Conservation (phyloP, 2,113 vertebrate genomes). For the Tachycineta bicolor region DNA sequence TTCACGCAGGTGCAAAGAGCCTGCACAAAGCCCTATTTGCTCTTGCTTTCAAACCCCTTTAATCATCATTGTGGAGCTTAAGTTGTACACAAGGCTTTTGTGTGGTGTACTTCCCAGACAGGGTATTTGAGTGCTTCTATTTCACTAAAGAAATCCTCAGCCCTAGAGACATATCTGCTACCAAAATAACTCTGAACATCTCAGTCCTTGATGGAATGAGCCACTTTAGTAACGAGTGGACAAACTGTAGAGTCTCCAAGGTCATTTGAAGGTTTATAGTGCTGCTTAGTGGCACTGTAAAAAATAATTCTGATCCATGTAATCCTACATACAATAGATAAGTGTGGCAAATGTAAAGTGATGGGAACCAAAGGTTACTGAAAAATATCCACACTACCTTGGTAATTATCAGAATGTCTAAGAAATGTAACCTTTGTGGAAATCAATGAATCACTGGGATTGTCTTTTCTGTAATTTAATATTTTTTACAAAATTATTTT, state of each 20-base stretch:
- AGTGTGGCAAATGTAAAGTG: not conserved
- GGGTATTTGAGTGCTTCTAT: not conserved
- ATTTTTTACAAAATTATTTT: not conserved
- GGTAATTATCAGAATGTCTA: slow-evolving; percentile 7
- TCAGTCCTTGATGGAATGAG: not conserved
- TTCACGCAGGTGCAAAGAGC: slow-evolving; percentile 46
- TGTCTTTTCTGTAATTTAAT: not conserved
- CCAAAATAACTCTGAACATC: slow-evolving; percentile 21
- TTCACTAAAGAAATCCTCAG: not conserved
- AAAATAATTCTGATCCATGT: not conserved
- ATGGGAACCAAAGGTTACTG: not conserved
- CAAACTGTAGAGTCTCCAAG: not conserved
- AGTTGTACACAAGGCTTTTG: not conserved
- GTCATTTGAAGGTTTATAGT: not conserved
- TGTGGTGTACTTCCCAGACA: not conserved
- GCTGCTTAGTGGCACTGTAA: not conserved
- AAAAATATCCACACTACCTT: not conserved
- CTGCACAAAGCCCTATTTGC: slow-evolving; percentile 19
- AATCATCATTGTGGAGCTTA: not conserved
- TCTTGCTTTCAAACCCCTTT: slow-evolving; percentile 11
- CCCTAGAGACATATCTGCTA: not conserved
- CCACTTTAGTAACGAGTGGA: not conserved
- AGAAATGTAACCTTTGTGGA: not conserved
- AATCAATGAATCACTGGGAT: not conserved
- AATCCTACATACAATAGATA: not conserved